Base-by-base conservation (phyloP, 30 jellyfish, hydroid and myxozoan species). In the Cassiopea andromeda region DNA sequence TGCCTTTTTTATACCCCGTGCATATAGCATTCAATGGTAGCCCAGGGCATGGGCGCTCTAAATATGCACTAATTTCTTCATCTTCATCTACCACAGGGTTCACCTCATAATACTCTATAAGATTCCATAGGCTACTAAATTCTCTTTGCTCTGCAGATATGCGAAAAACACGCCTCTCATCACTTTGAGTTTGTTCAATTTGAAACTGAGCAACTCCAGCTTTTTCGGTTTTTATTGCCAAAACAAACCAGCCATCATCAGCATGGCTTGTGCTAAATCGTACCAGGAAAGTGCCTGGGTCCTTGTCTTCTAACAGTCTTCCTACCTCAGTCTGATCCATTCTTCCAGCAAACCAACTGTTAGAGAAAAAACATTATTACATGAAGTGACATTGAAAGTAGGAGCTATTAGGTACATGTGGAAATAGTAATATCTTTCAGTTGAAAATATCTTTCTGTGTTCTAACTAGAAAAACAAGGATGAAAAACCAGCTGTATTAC, bases 291-390 rank as follows among this genome's bases (percentile, higher is more conserved):
- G 84, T 49, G 61, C 93, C 93, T 6, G 48, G 77, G 4, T 64
- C 54, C 43, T 77, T 60, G 14, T 10, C 12, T 15, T 60, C 78
- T 10, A 86, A 82, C 71, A 69, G 46, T 6, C 74, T 59, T 50
- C 54, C 78, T n/a, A 89, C 82, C 1, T 86, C 93, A 8, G 67
- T 78, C 47, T 69, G 58, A 5, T 44, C 79, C 85, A 75, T 75
- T 13, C 50, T 70, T 12, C 93, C 93, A 77, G 93, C 93, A 76
- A 86, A 76, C 93, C 93, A 86, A 58, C 93, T 86, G 8, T 64
- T 5, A 64, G 43, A 64, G 15, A 64, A 64, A 17, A 7, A 13
- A 14, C 7, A 3, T 54, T 54, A 10, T 54, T 6, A 27, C 38
- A 54, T 54, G 7, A 54, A 6, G 64, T 54, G 10, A 54, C 64